phyloP scores from a whole-genome alignment of 2,113 vertebrate genomes.

The Seriola quinqueradiata region DNA sequence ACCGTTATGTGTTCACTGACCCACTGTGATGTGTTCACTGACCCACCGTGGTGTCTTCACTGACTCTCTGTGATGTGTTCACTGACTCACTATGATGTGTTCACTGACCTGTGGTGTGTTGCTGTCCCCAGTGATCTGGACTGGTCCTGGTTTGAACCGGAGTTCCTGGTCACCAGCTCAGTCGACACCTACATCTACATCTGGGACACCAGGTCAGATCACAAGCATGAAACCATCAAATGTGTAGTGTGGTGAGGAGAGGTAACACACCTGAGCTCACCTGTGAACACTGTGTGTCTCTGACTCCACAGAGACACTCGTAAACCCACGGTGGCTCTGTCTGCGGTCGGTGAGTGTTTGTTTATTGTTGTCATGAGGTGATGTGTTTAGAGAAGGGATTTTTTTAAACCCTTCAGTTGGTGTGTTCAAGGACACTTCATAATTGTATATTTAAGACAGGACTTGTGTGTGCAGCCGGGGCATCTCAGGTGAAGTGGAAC shows the following conservation, averaged over 20 bases:
- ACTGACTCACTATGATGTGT: too few relatives aligned
- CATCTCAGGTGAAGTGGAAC: conserved; percentile 99
- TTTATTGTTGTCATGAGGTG: too few relatives aligned
- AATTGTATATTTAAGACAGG: too few relatives aligned
- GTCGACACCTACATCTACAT: conserved; percentile 99
- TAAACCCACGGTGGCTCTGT: conserved; percentile 92
- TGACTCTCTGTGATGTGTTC: too few relatives aligned
- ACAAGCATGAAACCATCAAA: too few relatives aligned
- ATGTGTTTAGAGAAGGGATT: too few relatives aligned
- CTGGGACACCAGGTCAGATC: conserved; percentile 96
- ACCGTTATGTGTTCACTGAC: too few relatives aligned
- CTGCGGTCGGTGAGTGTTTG: conserved; percentile 92
- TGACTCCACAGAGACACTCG: conserved; percentile 91
- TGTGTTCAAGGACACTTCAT: too few relatives aligned
- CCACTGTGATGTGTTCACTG: too few relatives aligned
- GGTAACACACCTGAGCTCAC: not conserved
- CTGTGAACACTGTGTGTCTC: not conserved
- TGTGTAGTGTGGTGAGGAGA: too few relatives aligned
- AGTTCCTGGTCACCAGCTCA: conserved; percentile 95
- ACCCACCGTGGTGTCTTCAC: too few relatives aligned
- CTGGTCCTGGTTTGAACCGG: conserved; percentile 97
- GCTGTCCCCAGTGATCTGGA: conserved; percentile 90
- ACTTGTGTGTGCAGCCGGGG: conserved; percentile 87
- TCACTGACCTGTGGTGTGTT: not conserved
- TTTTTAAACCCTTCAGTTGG: too few relatives aligned